Conservation (phyloP, 1,140 invertebrate species). For the Danaus melanippus region DNA sequence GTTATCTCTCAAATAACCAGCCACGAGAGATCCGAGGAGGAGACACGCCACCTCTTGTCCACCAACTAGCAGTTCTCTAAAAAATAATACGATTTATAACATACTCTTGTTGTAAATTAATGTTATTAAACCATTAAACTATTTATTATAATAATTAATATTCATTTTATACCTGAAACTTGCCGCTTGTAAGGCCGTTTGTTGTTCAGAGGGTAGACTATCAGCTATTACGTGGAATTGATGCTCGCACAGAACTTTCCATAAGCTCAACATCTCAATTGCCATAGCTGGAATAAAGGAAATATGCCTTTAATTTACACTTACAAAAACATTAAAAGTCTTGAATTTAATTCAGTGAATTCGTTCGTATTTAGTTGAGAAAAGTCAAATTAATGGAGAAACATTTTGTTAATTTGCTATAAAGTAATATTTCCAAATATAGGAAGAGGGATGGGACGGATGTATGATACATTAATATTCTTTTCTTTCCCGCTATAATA, state of each 20-base stretch:
- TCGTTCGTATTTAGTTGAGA: no score
- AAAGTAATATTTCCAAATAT: no score
- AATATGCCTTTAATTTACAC: neutral
- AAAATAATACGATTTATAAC: slow-evolving; percentile 32
- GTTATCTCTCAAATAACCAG: slow-evolving; percentile 94
- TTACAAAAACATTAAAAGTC: no score
- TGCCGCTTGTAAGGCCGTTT: slow-evolving; percentile 73
- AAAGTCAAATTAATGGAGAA: no score
- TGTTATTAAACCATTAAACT: no score
- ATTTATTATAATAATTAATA: neutral
- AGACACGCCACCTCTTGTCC: slow-evolving; percentile 86
- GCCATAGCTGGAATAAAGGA: slow-evolving; percentile 74
- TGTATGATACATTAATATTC: no score
- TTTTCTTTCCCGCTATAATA: no score
- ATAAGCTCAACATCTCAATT: slow-evolving; percentile 93
- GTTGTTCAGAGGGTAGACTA: slow-evolving; percentile 75
- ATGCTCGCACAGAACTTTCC: slow-evolving; percentile 94
- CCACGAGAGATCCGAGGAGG: slow-evolving; percentile 83
- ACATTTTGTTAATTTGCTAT: no score
- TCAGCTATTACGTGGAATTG: slow-evolving; percentile 89
- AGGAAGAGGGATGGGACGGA: no score
- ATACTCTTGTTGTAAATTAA: no score
- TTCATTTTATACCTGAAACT: slow-evolving; percentile 67
- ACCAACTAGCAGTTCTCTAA: slow-evolving; percentile 86
- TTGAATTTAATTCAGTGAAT: no score